Conservation (phyloP, 1,140 invertebrate species). For the Cydia strobilella region DNA sequence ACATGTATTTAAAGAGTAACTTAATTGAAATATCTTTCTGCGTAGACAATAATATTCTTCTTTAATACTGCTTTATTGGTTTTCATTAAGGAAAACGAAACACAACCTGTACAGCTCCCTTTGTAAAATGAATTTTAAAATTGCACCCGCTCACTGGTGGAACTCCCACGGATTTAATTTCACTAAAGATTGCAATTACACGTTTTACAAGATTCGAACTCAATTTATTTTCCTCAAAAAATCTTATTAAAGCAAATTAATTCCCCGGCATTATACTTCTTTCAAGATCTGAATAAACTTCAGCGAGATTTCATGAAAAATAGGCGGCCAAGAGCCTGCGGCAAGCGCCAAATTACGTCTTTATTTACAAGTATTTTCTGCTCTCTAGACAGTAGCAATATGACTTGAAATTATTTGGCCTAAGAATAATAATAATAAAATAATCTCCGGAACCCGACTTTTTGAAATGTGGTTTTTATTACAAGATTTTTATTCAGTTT, state of each 20-base stretch:
- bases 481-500: neutral
- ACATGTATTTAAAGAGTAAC: neutral
- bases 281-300: conserved; percentile 75
- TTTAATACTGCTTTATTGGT: conserved; percentile 6
- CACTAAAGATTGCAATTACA: conserved; percentile 74
- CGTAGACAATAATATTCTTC: neutral
- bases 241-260: conserved; percentile 75
- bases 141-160: conserved; percentile 45
- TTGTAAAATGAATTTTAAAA: conserved; percentile 48
- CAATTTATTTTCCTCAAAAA: conserved; percentile 73
- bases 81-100: conserved; percentile 16
- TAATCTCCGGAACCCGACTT: neutral
- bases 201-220: conserved; percentile 71
- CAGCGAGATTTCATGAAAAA: conserved; percentile 75
- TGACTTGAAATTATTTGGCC: conserved; percentile 30
- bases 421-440: conserved; percentile 7
- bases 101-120: neutral
- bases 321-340: conserved; percentile 64
- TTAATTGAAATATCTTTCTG: neutral
- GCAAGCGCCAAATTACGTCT: conserved; percentile 74
- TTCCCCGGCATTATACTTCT: conserved; percentile 74
- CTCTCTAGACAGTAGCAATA: conserved; percentile 51
- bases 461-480: neutral
- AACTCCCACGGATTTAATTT: conserved; percentile 64
- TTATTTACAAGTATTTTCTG: conserved; percentile 69